These are phyloP conservation scores for Bolinopsis microptera DNA, from an alignment of 37 sponge, comb jelly and placozoan species.

Conservation along the genomic window DNA sequence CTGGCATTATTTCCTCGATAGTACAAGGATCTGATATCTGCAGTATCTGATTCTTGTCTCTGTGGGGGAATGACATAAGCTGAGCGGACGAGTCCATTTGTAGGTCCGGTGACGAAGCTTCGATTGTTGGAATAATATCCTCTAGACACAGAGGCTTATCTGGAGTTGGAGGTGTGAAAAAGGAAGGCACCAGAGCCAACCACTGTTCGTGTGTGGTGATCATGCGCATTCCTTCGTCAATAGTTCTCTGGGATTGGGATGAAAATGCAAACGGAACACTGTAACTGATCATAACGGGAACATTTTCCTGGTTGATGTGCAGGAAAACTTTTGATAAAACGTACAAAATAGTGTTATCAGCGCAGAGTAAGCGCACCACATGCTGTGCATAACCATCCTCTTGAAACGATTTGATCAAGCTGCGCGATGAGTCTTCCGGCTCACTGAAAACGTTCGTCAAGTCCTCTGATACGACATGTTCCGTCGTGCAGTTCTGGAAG, in stretches of 20 bases:
- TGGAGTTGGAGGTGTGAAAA: background rate
- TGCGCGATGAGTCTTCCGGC: background rate
- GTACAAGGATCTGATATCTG: too few relatives aligned
- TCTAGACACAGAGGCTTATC: background rate
- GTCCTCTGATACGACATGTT: constrained; percentile 48
- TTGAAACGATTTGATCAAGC: background rate
- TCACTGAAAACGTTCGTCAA: background rate
- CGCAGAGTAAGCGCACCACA: background rate
- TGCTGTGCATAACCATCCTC: constrained; percentile 45
- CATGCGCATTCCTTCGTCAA: constrained; percentile 35
- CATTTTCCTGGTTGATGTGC: constrained; percentile 13
- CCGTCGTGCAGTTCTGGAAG: constrained; percentile 13
- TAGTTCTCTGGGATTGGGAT: background rate
- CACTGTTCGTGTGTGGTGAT: background rate
- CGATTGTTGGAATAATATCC: background rate
- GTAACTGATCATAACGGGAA: constrained; percentile 36
- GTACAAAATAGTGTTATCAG: constrained; percentile 4
- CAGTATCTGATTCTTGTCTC: too few relatives aligned
- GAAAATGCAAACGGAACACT: constrained; percentile 48
- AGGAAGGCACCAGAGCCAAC: constrained; percentile 43
- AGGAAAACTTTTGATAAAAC: constrained; percentile 31
- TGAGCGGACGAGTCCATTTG: too few relatives aligned
- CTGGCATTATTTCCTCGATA: too few relatives aligned
- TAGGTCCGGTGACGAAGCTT: too few relatives aligned
- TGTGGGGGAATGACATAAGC: too few relatives aligned